Evolutionary conservation across 2,113 vertebrate species (phyloP), one percentile per base, ranked within the genome.

Genomic region (Dromas ardeola): DNA sequence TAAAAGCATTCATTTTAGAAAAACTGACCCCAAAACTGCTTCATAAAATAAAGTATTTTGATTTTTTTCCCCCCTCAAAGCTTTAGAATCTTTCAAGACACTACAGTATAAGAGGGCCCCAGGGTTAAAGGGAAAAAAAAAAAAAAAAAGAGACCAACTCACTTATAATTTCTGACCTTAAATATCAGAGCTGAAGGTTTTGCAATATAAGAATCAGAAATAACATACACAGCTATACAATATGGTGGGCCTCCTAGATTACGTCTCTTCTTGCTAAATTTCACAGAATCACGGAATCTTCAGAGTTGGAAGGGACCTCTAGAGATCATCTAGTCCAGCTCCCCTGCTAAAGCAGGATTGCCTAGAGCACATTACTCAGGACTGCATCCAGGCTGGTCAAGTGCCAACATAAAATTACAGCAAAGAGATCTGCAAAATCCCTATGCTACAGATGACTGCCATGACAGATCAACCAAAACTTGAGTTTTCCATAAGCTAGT

Each of bases 1-100:
- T 98, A 97, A 98, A 98, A 98, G 97, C 97, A 96, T 96, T 97
- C 96, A 93, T 98, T 98, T 98, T 94, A 98, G 84, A 96, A 97
- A 98, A 96, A 58, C 91, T 97, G 96, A 98, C 95, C 98, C 97
- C 97, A 91, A 98, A 97, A 98, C 97, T 98, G 97, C 97, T 98
- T 97, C 97, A 98, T 97, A 98, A 98, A 98, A 98, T 98, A 93
- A 98, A 98, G 96, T 82, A 97, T 97, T 98, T 97, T 47, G 40
- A 94, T 94, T 85, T 91, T 84, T 97, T 81, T 66, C 12, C 43
- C 49, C 29, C 29, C 88, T 61, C 97, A 97, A 97, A 98, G 97
- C 97, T 95, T 96, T 86, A 91, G 93, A 82, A 97, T 97, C 94
- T 97, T 97, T 97, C 96, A 97, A 98, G 95, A 97, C 85, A 92